A percentile compares a stretch with the other conserved stretches of the same genome.
These are phyloP conservation scores for Fundulus diaphanus DNA, from an alignment of 2,797 vertebrate species.

Conservation along the genomic window DNA sequence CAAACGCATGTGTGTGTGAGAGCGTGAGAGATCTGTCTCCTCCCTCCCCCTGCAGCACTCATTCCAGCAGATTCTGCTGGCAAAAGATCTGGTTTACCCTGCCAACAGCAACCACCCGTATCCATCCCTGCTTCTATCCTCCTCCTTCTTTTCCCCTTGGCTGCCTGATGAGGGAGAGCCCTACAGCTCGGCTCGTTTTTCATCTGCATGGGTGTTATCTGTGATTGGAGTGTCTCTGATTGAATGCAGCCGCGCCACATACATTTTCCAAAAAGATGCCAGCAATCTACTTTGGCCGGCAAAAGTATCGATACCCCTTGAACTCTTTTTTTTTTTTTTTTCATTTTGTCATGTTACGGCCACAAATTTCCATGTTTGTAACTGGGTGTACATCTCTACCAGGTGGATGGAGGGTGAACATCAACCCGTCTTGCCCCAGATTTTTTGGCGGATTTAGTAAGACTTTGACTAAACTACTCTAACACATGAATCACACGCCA, in stretches of 20 bases:
- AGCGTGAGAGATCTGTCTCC: constrained; percentile 30
- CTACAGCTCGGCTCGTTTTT: constrained; percentile 30
- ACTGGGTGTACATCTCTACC: not conserved
- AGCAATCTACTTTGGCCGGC: not conserved
- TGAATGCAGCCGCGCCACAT: constrained; percentile 5
- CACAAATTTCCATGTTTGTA: not conserved
- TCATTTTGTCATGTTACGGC: not conserved
- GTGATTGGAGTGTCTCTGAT: constrained; percentile 37
- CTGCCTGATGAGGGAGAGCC: constrained; percentile 43
- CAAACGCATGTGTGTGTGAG: constrained; percentile 34
- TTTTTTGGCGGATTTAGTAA: not conserved
- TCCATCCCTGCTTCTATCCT: constrained; percentile 46
- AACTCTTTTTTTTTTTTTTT: no score
- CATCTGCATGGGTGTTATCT: constrained; percentile 37
- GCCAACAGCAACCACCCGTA: constrained; percentile 66
- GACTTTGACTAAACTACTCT: not conserved
- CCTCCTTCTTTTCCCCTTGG: constrained; percentile 27
- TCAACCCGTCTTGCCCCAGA: not conserved
- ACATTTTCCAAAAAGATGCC: constrained; percentile 24
- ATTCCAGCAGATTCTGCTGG: constrained; percentile 72
- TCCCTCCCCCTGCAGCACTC: constrained; percentile 49
- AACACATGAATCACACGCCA: not conserved
- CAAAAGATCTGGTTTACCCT: constrained; percentile 54
- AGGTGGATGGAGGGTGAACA: not conserved
- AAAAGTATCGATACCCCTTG: not conserved